Conservation (phyloP, 1,140 invertebrate species). For the Drosophila orena region DNA sequence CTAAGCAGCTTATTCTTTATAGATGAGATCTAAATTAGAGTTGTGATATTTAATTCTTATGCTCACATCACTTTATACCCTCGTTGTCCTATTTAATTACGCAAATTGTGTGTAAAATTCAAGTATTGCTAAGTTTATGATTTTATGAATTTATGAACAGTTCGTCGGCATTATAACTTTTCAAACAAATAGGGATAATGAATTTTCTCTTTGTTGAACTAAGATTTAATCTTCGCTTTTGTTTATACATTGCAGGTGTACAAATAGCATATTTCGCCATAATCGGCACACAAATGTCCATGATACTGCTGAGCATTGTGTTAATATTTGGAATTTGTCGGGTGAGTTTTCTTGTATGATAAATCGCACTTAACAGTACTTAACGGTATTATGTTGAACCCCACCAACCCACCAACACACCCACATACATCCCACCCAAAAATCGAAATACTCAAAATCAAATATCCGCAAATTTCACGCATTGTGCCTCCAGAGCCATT, state of each 20-base stretch:
- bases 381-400: slow-evolving; percentile 13
- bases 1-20: slow-evolving; percentile 31
- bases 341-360: slow-evolving; percentile 86
- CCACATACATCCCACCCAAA: neutral
- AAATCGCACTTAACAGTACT: slow-evolving; percentile 47
- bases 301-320: slow-evolving; percentile 89
- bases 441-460: slow-evolving; percentile 53
- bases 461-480: slow-evolving; percentile 66
- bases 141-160: neutral
- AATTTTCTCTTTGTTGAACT: neutral
- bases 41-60: neutral
- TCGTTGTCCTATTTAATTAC: neutral
- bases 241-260: slow-evolving; percentile 86
- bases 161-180: too few relatives aligned
- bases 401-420: neutral
- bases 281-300: slow-evolving; percentile 90
- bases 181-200: too few relatives aligned
- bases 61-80: neutral
- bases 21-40: slow-evolving; percentile 16
- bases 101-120: neutral
- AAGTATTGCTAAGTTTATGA: neutral
- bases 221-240: neutral
- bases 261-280: slow-evolving; percentile 91
- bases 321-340: slow-evolving; percentile 89
- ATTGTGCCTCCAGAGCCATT: slow-evolving; percentile 39